Percentiles rank a stretch among this genome's conserved stretches.
These are phyloP conservation scores for Lochmaea capreae DNA, from an alignment of 2,888 invertebrate genomes.

Conservation along the genomic window DNA sequence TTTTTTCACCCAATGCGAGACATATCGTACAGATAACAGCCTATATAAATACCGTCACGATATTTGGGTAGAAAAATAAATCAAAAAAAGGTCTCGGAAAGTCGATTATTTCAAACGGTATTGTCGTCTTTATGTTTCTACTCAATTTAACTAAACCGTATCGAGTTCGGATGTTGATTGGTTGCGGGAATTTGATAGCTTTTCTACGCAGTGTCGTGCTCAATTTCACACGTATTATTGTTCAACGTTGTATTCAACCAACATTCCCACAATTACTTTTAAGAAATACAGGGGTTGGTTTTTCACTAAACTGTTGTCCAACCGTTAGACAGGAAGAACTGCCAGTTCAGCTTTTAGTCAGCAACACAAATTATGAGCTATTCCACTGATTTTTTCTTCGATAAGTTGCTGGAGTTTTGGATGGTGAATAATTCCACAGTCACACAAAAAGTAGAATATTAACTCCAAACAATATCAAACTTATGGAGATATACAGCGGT, in stretches of 20 bases:
- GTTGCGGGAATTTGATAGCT: conserved; percentile 43
- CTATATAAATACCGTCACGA: conserved; percentile 33
- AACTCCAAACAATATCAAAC: too few species aligned
- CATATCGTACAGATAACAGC: conserved; percentile 31
- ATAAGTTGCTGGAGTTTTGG: too few species aligned
- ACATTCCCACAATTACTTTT: not conserved
- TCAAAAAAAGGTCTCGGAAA: conserved; percentile 36
- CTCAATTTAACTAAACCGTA: conserved; percentile 55
- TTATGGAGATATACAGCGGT: too few species aligned
- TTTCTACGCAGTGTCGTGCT: conserved; percentile 14
- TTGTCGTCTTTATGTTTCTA: conserved; percentile 51
- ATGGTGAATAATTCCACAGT: too few species aligned
- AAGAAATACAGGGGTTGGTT: not conserved
- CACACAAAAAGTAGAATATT: too few species aligned
- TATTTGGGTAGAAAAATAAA: conserved; percentile 38
- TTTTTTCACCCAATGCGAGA: conserved; percentile 29
- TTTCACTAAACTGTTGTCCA: too few species aligned
- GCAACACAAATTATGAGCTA: too few species aligned
- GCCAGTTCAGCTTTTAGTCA: too few species aligned
- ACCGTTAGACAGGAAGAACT: too few species aligned
- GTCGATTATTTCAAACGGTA: conserved; percentile 38
- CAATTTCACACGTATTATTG: not conserved
- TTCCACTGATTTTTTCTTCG: too few species aligned
- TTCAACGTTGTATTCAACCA: not conserved
- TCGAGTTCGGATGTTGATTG: conserved; percentile 53